phyloP scores from a whole-genome alignment of 2,113 vertebrate genomes.

The Rostratula benghalensis region DNA sequence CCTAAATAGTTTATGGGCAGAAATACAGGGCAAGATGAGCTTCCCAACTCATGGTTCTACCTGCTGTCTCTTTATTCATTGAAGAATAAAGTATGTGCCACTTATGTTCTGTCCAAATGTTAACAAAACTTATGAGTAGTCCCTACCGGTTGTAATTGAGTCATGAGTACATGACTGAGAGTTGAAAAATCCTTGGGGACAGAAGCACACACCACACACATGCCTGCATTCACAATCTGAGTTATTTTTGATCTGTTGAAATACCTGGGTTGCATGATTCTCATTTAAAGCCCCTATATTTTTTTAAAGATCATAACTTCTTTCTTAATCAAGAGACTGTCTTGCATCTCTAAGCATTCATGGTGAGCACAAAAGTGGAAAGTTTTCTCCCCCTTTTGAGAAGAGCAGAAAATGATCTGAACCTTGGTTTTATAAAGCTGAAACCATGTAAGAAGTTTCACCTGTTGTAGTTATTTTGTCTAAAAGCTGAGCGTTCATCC shows the following conservation, averaged over 20 bases:
- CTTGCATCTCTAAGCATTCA: not conserved
- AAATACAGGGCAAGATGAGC: not conserved
- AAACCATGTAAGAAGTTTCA: not conserved
- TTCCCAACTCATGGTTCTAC: not conserved
- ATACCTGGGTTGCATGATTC: not conserved
- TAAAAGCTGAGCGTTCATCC: not conserved
- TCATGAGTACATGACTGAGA: not conserved
- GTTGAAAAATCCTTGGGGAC: not conserved
- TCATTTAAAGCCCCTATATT: not conserved
- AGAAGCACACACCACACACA: not conserved
- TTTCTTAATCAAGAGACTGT: not conserved
- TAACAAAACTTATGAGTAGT: not conserved
- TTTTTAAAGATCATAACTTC: not conserved
- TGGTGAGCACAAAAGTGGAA: not conserved
- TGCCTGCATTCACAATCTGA: not conserved
- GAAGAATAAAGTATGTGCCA: not conserved
- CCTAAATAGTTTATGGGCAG: no score
- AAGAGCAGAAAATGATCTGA: not conserved
- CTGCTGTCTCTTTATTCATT: not conserved
- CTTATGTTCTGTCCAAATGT: not conserved
- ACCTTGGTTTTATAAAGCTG: not conserved
- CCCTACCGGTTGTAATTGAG: not conserved
- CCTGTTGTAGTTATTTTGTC: not conserved
- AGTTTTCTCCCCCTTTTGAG: not conserved
- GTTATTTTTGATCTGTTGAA: not conserved